Base-by-base conservation (phyloP, 1,140 invertebrate species). In the Drosophila ananassae region DNA sequence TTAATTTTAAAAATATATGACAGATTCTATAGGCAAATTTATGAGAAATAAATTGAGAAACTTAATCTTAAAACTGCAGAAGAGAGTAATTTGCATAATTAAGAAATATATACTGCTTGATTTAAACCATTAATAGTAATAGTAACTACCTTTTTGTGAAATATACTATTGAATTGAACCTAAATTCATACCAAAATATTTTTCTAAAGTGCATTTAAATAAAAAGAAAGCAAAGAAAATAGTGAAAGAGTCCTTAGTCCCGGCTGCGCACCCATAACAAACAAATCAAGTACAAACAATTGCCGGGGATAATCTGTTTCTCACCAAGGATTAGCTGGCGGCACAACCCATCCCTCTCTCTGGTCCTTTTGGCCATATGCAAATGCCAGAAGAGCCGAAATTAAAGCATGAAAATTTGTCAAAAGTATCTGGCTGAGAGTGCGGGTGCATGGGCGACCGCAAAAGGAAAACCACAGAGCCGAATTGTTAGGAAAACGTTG, bases 281-380 rank as follows among this genome's bases (percentile, higher is more conserved):
- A 84, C 80, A 83, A 84, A 89, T 89, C 83, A 89, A 79, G 67
- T 63, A 74, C 79, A 83, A 89, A 89, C 83, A 89, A 89, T 89
- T 89, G 83, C 44, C 74, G 81, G 72, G 83, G 83, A 89, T 89
- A 89, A 89, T 89, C 83, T 89, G 83, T 89, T 89, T 83, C 83
- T 89, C 83, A 89, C 79, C 79, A 73, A 59, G 83, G 83, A 83
- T 89, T 89, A 89, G 73, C 73, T 17, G 41, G 41, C 56, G 64
- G 60, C 28, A 57, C 51, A 50, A 37, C n/a, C 51, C 13, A 44
- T 32, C 34, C 44, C 25, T 28, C 25, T 28, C 25, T 28, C 7
- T 6, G 17, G 2, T 44, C 41, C 17, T 39, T 48, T 32, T 12
- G 12, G 8, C 56, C 85, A 74, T 79, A 85, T 85, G 85, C 85